These are phyloP conservation scores for Phocides pigmalion DNA, from an alignment of 1,140 invertebrate genomes.

Conservation along the genomic window DNA sequence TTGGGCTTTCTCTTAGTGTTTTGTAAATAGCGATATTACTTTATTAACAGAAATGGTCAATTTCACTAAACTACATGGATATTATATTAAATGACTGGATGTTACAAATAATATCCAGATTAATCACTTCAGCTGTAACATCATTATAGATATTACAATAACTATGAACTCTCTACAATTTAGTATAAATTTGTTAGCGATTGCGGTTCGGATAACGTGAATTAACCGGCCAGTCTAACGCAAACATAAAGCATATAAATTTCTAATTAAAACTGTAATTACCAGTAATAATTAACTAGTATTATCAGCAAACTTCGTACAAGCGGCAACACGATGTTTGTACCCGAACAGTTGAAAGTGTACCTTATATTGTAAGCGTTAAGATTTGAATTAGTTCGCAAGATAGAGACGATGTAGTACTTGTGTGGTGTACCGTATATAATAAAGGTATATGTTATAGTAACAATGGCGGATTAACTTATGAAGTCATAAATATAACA, in stretches of 20 bases:
- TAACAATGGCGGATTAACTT: conserved; percentile 29
- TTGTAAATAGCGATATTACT: too few relatives aligned
- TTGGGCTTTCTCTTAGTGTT: too few relatives aligned
- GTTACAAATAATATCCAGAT: too few relatives aligned
- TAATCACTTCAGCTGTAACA: too few relatives aligned
- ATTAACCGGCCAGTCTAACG: conserved; percentile 13
- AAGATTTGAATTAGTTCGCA: not conserved
- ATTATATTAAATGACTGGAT: too few relatives aligned
- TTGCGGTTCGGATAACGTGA: conserved; percentile 1
- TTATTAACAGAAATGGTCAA: too few relatives aligned
- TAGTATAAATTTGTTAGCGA: too few relatives aligned
- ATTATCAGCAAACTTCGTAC: conserved; percentile 13
- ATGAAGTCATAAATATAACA: conserved; percentile 32
- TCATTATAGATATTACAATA: too few relatives aligned
- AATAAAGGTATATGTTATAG: conserved; percentile 22
- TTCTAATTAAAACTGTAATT: conserved; percentile 31
- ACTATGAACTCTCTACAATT: too few relatives aligned
- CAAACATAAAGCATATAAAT: conserved; percentile 18
- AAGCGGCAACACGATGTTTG: not conserved
- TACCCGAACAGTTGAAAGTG: not conserved
- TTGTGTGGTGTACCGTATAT: conserved; percentile 12
- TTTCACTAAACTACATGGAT: too few relatives aligned
- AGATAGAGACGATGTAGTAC: not conserved
- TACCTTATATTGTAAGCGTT: not conserved
- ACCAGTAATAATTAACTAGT: conserved; percentile 23